Evolutionary conservation across 2,888 invertebrate species (phyloP).

Genomic region (Anagyrus pseudococci): DNA sequence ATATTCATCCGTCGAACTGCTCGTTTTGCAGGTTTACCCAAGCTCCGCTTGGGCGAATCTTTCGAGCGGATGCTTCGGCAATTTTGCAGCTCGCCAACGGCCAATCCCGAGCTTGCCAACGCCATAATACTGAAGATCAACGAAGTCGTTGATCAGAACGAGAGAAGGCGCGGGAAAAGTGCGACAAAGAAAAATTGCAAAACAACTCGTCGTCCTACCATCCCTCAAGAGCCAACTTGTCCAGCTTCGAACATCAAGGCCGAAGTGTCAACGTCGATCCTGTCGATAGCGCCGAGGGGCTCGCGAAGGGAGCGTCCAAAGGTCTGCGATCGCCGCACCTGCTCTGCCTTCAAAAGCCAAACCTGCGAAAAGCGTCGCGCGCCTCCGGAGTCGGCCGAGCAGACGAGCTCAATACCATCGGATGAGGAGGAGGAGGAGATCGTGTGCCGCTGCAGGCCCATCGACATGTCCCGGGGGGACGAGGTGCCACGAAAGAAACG

Average conservation of each 20-base stretch:
- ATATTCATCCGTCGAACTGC: too few species aligned
- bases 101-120: not conserved
- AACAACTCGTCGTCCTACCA: not conserved
- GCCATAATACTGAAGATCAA: constrained; percentile 2
- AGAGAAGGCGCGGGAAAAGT: constrained; percentile 2
- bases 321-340: not conserved
- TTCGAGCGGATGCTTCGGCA: not conserved
- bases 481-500: too few species aligned
- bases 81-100: not conserved
- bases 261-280: constrained; percentile 5
- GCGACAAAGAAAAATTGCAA: not conserved
- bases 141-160: constrained; percentile 20
- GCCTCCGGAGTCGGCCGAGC: not conserved
- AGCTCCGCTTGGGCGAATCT: too few species aligned
- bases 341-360: not conserved
- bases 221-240: too few species aligned
- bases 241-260: not conserved
- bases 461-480: not conserved
- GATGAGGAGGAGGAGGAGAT: too few species aligned
- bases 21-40: too few species aligned
- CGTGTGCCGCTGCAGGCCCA: not conserved
- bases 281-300: not conserved
- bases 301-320: not conserved
- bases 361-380: not conserved
- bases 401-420: too few species aligned